These are phyloP conservation scores for Trichomycterus rosablanca DNA, from an alignment of 2,113 vertebrate genomes.

Conservation along the genomic window DNA sequence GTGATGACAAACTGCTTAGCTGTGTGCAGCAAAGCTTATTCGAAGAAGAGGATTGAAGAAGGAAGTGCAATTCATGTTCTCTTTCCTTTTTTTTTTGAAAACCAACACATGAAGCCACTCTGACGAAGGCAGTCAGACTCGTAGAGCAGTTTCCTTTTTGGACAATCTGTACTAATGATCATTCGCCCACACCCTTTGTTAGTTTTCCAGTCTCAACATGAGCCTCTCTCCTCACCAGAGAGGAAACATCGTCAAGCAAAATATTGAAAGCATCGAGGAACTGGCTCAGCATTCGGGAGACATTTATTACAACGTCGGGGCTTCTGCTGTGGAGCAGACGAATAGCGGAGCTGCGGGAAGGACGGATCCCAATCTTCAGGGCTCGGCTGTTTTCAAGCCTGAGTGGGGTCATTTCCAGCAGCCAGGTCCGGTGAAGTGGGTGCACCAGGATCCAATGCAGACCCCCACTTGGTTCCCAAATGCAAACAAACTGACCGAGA, in stretches of 20 bases:
- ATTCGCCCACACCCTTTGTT: conserved; percentile 29
- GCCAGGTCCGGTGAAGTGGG: conserved; percentile 72
- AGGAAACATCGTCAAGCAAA: conserved; percentile 76
- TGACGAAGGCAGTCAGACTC: conserved; percentile 21
- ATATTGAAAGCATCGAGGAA: conserved; percentile 73
- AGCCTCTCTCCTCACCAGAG: conserved; percentile 88
- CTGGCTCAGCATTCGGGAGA: conserved; percentile 75
- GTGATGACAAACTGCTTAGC: conserved; percentile 51
- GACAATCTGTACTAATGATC: conserved; percentile 2
- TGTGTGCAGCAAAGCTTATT: conserved; percentile 47
- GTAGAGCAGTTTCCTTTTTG: conserved; percentile 9
- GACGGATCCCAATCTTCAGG: conserved; percentile 31
- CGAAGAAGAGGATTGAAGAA: conserved; percentile 53
- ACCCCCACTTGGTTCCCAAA: conserved; percentile 75
- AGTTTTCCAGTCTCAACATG: conserved; percentile 69
- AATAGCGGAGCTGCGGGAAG: conserved; percentile 57
- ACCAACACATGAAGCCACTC: conserved; percentile 50
- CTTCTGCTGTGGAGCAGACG: conserved; percentile 70
- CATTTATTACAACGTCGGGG: conserved; percentile 74
- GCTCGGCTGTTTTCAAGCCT: conserved; percentile 72
- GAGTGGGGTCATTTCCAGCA: conserved; percentile 81
- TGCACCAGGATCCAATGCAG: conserved; percentile 65
- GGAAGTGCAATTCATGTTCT: conserved; percentile 48
- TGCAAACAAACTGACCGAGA: conserved; percentile 74
- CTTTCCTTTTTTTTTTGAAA: conserved; percentile 56